Evolutionary conservation across 2,113 vertebrate genomes (phyloP), one percentile per base, ranked within the genome.

Genomic region (Siphamia tubifer): DNA sequence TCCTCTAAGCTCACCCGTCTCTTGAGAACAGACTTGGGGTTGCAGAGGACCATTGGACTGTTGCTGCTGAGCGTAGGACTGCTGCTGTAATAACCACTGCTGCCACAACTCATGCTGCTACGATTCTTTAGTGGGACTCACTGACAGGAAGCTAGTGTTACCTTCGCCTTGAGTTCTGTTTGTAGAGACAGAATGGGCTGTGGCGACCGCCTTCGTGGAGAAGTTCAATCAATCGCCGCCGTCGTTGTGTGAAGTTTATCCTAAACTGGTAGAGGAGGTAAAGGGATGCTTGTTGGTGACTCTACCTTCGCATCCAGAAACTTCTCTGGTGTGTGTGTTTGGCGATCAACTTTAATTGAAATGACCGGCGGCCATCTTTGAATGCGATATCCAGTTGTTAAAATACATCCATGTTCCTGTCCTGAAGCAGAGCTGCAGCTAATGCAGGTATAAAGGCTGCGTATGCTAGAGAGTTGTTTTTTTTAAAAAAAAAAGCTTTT

Each of bases 21-120:
- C 79, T 98, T 99, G 64, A 99, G 75, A 61, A 99, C 97, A 1
- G 97, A 99, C 57, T 97, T 97, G 56, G 97, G 96, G 87, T 98
- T 98, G 89, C 95, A 97, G 49, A 97, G 94, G 32, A 96, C 94
- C 0, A 96, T 96, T 2, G 96, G 96, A 52, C 96, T 99, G 91
- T n/a, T n/a, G n/a, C 93, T 94, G 91, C 95, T 94, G 80, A 96
- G 94, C 0, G 94, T 94, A 0, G 96, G 95, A 54, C 96, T 98
- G 52, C 94, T 96, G 90, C 95, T 97, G 87, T 96, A 98, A 71
- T 96, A 98, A n/a, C 96, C 95, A 0, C 95, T 95, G 92, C 96
- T 95, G 78, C 96, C 94, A 35, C 95, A 94, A 74, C 95, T 95
- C 95, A 98, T 91, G 81, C 97, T 99, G 90, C 97, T 96, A 3